phyloP scores from a whole-genome alignment of 2,888 invertebrate species.

The Tetheella fluctuosa region DNA sequence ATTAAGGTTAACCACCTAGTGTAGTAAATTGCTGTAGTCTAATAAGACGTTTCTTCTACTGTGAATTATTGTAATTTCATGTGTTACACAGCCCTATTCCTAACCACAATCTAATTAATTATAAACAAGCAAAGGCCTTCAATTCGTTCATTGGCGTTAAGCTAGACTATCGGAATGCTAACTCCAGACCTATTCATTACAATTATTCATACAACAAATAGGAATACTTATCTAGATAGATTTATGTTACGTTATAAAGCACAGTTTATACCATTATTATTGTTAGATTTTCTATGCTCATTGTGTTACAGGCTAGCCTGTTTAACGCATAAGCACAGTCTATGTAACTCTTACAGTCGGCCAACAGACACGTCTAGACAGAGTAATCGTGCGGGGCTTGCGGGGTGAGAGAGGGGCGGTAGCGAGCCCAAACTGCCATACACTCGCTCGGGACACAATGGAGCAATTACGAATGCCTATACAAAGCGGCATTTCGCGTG shows the following conservation, averaged over 20 bases:
- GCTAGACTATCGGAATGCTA: constrained; percentile 27
- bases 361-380: too few species aligned
- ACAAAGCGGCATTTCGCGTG: too few species aligned
- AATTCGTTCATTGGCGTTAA: constrained; percentile 28
- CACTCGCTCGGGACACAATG: too few species aligned
- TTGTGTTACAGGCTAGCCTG: neutral
- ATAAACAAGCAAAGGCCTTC: constrained; percentile 21
- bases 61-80: neutral
- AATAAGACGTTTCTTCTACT: neutral
- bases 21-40: too few species aligned
- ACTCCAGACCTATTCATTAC: constrained; percentile 29
- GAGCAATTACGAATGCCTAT: too few species aligned
- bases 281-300: constrained; percentile 4
- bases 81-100: neutral
- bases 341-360: too few species aligned
- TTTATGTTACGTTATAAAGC: constrained; percentile 36
- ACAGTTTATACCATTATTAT: constrained; percentile 1
- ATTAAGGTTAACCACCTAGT: too few species aligned
- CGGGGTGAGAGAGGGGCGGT: too few species aligned
- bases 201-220: constrained; percentile 40
- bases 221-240: constrained; percentile 33
- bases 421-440: too few species aligned
- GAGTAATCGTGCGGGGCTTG: too few species aligned
- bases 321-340: neutral
- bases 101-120: constrained; percentile 11